Conservation (phyloP, 1,140 invertebrate genomes). For the Chelonus insularis region DNA sequence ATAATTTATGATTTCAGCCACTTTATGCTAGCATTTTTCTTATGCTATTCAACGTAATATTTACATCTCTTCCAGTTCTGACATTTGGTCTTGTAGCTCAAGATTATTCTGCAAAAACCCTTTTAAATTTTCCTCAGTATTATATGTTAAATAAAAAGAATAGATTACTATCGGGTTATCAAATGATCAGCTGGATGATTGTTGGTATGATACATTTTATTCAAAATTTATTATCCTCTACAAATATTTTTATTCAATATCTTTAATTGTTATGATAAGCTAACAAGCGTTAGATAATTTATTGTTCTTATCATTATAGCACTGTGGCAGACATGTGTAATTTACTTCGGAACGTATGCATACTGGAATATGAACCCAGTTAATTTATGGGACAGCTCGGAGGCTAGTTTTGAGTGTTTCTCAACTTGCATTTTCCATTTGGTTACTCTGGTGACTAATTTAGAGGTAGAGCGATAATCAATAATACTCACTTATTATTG, state of each 20-base stretch:
- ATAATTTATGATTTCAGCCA: constrained; percentile 53
- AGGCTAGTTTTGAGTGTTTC: constrained; percentile 54
- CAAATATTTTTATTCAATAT: not conserved
- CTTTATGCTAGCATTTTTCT: constrained; percentile 75
- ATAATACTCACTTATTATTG: constrained; percentile 20
- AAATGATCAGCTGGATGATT: constrained; percentile 70
- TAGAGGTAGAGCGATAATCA: too few species aligned
- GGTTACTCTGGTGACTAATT: constrained; percentile 58
- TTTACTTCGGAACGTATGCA: constrained; percentile 61
- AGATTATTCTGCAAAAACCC: constrained; percentile 62
- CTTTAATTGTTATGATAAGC: constrained; percentile 23
- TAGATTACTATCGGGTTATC: constrained; percentile 65
- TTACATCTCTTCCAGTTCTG: constrained; percentile 72
- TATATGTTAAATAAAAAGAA: constrained; percentile 72
- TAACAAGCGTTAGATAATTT: too few species aligned
- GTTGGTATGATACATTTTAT: constrained; percentile 58
- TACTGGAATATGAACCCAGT: constrained; percentile 52
- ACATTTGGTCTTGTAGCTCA: constrained; percentile 75
- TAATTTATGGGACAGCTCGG: constrained; percentile 47
- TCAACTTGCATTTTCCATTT: constrained; percentile 59
- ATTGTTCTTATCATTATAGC: too few species aligned
- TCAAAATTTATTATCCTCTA: constrained; percentile 2
- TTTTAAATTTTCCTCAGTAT: constrained; percentile 65
- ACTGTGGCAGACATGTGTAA: constrained; percentile 62
- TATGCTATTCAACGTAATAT: constrained; percentile 76